Evolutionary conservation across 1,140 invertebrate species (phyloP).

Genomic region (Magallana angulata): DNA sequence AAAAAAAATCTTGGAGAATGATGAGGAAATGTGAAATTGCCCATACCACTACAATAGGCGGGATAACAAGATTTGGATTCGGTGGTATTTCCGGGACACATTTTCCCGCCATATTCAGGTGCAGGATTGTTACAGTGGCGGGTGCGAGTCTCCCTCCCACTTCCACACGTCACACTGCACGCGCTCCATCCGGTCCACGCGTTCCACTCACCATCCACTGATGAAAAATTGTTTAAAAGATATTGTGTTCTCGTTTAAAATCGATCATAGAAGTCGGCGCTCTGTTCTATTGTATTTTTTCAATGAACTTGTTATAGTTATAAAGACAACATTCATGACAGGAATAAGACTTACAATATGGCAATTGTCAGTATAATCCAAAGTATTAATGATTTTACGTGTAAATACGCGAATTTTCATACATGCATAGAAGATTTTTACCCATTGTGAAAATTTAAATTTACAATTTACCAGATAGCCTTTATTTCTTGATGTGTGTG

Average conservation of each 20-base stretch:
- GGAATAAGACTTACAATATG: not conserved
- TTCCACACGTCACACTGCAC: constrained; percentile 67
- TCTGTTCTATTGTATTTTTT: not conserved
- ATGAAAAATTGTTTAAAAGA: not conserved
- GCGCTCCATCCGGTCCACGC: constrained; percentile 62
- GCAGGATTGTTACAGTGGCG: constrained; percentile 57
- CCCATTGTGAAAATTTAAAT: too few species aligned
- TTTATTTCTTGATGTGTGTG: too few species aligned
- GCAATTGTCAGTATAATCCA: not conserved
- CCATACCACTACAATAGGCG: not conserved
- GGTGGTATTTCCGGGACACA: constrained; percentile 52
- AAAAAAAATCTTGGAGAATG: not conserved
- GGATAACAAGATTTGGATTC: constrained; percentile 48
- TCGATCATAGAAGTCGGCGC: too few species aligned
- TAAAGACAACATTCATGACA: not conserved
- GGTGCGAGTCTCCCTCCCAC: constrained; percentile 53
- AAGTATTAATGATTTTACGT: not conserved
- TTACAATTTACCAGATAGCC: too few species aligned
- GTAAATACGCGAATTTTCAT: not conserved
- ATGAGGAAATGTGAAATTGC: not conserved
- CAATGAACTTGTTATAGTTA: not conserved
- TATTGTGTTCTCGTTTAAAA: too few species aligned
- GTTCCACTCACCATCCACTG: constrained; percentile 65
- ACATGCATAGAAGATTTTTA: not conserved
- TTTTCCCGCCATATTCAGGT: constrained; percentile 59